Conservation (phyloP, 2,113 vertebrate species). For the Toxotes chatareus region DNA sequence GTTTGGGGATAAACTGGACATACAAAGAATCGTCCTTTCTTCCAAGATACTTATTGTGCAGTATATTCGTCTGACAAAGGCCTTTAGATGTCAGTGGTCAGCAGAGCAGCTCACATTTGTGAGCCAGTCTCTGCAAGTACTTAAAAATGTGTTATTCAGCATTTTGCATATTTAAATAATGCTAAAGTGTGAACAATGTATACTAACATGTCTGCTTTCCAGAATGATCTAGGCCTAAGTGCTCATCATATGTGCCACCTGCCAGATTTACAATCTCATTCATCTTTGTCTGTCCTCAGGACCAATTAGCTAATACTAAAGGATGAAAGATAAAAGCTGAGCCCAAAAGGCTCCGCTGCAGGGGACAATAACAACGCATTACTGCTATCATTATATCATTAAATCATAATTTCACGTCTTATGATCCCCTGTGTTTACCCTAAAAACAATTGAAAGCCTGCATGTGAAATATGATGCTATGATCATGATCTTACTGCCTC, state of each 20-base stretch:
- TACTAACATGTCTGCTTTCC: slow-evolving; percentile 8
- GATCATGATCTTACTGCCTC: slow-evolving; percentile 4
- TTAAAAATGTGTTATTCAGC: slow-evolving; percentile 16
- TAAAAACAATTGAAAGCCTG: slow-evolving; percentile 52
- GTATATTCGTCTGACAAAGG: not conserved
- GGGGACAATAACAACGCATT: slow-evolving; percentile 23
- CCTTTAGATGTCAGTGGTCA: slow-evolving; percentile 1
- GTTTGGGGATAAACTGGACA: slow-evolving; percentile 21
- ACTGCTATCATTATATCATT: slow-evolving; percentile 8
- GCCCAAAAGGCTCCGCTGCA: slow-evolving; percentile 24
- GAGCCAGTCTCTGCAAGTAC: not conserved
- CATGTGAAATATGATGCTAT: slow-evolving; percentile 59
- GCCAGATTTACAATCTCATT: slow-evolving; percentile 30
- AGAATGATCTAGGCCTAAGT: slow-evolving; percentile 3
- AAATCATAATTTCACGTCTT: slow-evolving; percentile 28
- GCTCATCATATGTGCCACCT: slow-evolving; percentile 21
- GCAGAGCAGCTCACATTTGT: not conserved
- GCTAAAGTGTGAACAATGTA: not conserved
- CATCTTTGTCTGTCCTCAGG: slow-evolving; percentile 19
- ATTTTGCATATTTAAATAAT: slow-evolving; percentile 20
- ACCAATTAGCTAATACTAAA: slow-evolving; percentile 58
- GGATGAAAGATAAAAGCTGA: slow-evolving; percentile 31
- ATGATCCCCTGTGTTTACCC: slow-evolving; percentile 36
- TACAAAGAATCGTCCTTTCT: slow-evolving; percentile 2
- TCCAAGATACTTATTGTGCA: slow-evolving; percentile 11